A percentile compares a stretch with the other conserved stretches of the same genome.
These are phyloP conservation scores for Rhizomys pruinosus DNA, from an alignment of 2,113 vertebrate genomes.

Conservation along the genomic window DNA sequence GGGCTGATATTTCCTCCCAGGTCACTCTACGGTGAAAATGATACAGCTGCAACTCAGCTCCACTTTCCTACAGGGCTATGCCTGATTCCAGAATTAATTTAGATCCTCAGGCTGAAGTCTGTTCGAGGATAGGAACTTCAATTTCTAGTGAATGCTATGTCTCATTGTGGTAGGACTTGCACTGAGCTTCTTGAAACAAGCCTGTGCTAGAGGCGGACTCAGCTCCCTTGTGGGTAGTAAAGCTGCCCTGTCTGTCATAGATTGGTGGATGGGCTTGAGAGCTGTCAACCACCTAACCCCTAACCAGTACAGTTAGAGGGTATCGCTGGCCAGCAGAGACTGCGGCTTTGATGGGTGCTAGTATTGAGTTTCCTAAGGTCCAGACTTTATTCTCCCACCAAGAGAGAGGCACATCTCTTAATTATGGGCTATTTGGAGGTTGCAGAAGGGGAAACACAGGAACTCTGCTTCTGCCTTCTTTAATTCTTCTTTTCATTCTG, in stretches of 20 bases:
- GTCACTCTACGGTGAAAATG: neutral
- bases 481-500: neutral
- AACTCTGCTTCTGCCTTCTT: neutral
- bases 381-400: neutral
- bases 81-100: neutral
- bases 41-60: neutral
- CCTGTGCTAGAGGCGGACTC: no score
- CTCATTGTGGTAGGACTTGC: neutral
- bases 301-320: neutral
- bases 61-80: neutral
- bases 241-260: fast-evolving
- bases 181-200: neutral
- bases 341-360: neutral
- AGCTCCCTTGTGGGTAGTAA: neutral
- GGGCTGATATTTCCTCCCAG: neutral
- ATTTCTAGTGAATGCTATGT: neutral
- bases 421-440: neutral
- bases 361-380: neutral
- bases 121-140: neutral
- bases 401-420: neutral
- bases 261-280: neutral
- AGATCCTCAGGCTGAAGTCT: neutral
- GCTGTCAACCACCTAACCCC: neutral
- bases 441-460: neutral
- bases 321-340: neutral